Conservation (phyloP, 2,888 invertebrate species). For the Anorthoa munda region DNA sequence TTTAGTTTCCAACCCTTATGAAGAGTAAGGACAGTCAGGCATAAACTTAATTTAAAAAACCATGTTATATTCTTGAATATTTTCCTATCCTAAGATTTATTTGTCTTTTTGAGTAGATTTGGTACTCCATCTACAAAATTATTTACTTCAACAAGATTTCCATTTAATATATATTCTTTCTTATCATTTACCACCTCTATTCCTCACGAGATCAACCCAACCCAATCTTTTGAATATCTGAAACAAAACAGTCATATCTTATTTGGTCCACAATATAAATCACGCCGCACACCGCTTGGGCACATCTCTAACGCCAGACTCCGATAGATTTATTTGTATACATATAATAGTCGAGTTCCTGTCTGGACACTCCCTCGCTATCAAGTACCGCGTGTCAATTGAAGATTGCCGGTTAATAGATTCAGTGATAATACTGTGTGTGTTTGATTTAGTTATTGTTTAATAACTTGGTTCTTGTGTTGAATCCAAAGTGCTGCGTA, state of each 20-base stretch:
- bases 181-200: background rate
- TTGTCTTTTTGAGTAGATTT: background rate
- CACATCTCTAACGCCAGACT: slow-evolving; percentile 43
- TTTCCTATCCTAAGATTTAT: background rate
- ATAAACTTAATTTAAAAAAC: background rate
- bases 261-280: background rate
- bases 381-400: slow-evolving; percentile 34
- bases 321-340: slow-evolving; percentile 20
- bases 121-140: background rate
- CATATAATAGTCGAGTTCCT: background rate
- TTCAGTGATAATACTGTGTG: background rate
- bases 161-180: background rate
- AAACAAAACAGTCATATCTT: background rate
- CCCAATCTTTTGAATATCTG: background rate
- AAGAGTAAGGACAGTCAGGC: background rate
- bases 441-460: background rate
- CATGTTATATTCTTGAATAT: background rate
- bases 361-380: slow-evolving; percentile 41
- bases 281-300: background rate
- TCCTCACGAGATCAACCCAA: background rate
- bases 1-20: background rate
- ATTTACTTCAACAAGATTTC: background rate
- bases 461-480: background rate
- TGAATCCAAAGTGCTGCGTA: no score
- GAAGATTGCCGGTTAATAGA: slow-evolving; percentile 12